These are phyloP conservation scores for Apostichopus parvimensis DNA, from an alignment of 35 echinoderm and acorn worm species.

Conservation along the genomic window DNA sequence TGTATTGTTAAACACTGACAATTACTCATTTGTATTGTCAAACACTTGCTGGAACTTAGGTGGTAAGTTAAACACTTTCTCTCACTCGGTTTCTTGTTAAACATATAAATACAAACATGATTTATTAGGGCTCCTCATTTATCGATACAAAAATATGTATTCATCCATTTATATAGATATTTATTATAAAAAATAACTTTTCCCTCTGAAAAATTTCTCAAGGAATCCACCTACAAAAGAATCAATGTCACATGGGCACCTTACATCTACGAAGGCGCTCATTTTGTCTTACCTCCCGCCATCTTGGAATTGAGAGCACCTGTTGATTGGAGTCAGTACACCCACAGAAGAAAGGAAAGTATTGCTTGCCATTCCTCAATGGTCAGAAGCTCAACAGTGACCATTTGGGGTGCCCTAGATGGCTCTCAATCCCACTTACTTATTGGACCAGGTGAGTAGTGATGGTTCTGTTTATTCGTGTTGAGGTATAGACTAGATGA, in stretches of 20 bases:
- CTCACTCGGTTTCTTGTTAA: too few relatives aligned
- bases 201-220: not conserved
- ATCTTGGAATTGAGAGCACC: constrained; percentile 75
- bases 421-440: constrained; percentile 74
- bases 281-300: constrained; percentile 67
- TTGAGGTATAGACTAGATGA: not conserved
- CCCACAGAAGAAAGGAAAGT: not conserved
- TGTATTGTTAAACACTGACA: not conserved
- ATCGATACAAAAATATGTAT: too few relatives aligned
- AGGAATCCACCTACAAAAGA: constrained; percentile 81
- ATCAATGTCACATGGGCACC: constrained; percentile 78
- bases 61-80: too few relatives aligned
- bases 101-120: too few relatives aligned
- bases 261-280: constrained; percentile 81
- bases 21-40: too few relatives aligned
- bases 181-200: too few relatives aligned
- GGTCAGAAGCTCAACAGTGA: constrained; percentile 42
- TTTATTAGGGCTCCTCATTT: too few relatives aligned
- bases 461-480: not conserved
- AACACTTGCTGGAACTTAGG: too few relatives aligned
- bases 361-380: constrained; percentile 31
- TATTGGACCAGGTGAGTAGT: constrained; percentile 71
- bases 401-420: constrained; percentile 81
- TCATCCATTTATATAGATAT: too few relatives aligned
- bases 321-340: constrained; percentile 69